These are phyloP conservation scores for Antheraea mylitta DNA, from an alignment of 1,140 invertebrate genomes.

Conservation along the genomic window DNA sequence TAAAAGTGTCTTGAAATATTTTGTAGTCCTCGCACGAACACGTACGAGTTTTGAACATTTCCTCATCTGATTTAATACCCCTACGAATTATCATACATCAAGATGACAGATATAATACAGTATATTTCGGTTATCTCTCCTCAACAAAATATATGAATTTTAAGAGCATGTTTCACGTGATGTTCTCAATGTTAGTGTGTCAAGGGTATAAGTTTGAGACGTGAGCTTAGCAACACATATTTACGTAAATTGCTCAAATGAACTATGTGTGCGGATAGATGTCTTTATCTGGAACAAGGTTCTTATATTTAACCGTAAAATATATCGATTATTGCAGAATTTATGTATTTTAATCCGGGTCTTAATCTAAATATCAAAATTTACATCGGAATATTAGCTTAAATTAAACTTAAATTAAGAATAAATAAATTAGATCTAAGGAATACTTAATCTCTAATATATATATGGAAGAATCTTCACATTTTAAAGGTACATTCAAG, in stretches of 20 bases:
- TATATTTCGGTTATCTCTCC: not conserved
- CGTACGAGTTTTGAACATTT: not conserved
- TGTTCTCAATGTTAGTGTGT: constrained; percentile 22
- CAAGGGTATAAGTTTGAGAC: constrained; percentile 27
- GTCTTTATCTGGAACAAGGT: constrained; percentile 37
- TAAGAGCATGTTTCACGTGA: constrained; percentile 13
- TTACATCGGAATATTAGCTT: not conserved
- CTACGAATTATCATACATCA: not conserved
- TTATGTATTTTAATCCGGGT: not conserved
- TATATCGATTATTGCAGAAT: not conserved
- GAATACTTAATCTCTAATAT: no score
- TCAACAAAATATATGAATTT: constrained; percentile 1
- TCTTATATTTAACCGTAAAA: constrained; percentile 15
- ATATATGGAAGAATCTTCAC: no score
- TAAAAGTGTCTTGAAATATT: not conserved
- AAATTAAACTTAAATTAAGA: no score
- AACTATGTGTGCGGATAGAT: constrained; percentile 19
- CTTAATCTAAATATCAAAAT: not conserved
- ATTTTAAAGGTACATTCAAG: no score
- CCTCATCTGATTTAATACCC: not conserved
- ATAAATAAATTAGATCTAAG: no score
- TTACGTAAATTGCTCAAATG: constrained; percentile 23
- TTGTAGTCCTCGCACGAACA: not conserved
- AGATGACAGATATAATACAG: not conserved
- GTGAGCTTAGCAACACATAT: constrained; percentile 21